Evolutionary conservation across 2,797 vertebrate genomes (phyloP), one percentile per base, ranked within the genome.

Genomic region (Choloepus didactylus): DNA sequence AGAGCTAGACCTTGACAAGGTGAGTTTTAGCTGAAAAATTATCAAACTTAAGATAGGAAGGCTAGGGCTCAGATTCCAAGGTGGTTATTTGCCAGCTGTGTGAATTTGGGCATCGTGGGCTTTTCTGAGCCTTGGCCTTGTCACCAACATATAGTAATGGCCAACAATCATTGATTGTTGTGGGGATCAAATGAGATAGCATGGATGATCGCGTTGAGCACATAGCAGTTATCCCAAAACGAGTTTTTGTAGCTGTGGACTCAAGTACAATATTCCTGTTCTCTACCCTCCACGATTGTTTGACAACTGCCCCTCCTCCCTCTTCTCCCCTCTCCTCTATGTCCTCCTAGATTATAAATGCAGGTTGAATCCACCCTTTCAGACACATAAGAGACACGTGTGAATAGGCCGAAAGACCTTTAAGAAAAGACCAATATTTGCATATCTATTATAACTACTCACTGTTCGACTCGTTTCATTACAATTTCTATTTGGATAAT

Each of bases 371-470:
- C 94, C 73, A n/a, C 95, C 97, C 95, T 93, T 96, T 96, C 93
- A 72, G n/a, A 96, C 19, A 95, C 97, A 97, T 91, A 96, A 96
- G 96, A 98, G 97, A 98, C 97, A 97, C 97, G 97, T 98, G 98
- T 98, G 98, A 98, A 96, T 97, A 98, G 98, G 98, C 96, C 87
- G 95, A 96, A 98, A 98, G 98, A 98, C 98, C 98, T 98, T 98
- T 98, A 98, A 98, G 98, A 98, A 98, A 98, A 98, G 98, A 98
- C 98, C 98, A 98, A 98, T 98, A 98, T 98, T 98, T 98, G 98
- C 98, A 98, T 98, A 98, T 98, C 98, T 98, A 98, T 98, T 98
- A 98, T 97, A 97, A 97, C 98, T 98, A 98, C 98, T 98, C 98
- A 98, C 96, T 97, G 97, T 98, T 98, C 95, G 96, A 97, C 98